A percentile compares a stretch with the other conserved stretches of the same genome.
Conservation (phyloP, 1,140 invertebrate genomes). For the Thaumatotibia leucotreta region DNA sequence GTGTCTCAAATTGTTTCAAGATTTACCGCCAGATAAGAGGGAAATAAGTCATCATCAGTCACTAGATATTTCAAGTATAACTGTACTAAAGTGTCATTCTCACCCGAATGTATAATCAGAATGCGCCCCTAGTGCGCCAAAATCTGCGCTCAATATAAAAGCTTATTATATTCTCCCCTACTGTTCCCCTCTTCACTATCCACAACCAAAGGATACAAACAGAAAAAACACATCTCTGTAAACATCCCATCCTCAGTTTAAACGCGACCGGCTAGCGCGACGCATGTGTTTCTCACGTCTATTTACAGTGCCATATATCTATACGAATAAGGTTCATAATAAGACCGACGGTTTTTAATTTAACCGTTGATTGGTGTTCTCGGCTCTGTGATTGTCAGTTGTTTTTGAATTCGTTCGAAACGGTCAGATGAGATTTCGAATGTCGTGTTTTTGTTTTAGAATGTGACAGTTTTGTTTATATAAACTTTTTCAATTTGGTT, state of each 20-base stretch:
- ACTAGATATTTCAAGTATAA: no score
- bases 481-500: no score
- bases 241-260: not conserved
- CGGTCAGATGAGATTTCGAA: not conserved
- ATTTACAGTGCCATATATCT: not conserved
- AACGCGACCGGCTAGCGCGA: not conserved
- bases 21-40: no score
- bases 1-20: no score
- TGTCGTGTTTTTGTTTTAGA: not conserved
- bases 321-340: not conserved
- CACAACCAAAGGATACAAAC: not conserved
- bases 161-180: not conserved
- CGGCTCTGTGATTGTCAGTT: slow-evolving; percentile 1
- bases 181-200: not conserved
- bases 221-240: not conserved
- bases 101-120: not conserved
- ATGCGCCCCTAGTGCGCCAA: not conserved
- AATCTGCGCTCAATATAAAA: not conserved
- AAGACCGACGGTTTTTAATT: slow-evolving; percentile 4
- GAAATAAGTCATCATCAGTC: no score
- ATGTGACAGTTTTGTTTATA: not conserved
- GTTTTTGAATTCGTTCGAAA: not conserved
- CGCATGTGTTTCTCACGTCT: not conserved
- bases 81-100: not conserved
- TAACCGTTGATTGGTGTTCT: not conserved